Conservation (phyloP, 2,797 vertebrate species). For the Rhinella marina region DNA sequence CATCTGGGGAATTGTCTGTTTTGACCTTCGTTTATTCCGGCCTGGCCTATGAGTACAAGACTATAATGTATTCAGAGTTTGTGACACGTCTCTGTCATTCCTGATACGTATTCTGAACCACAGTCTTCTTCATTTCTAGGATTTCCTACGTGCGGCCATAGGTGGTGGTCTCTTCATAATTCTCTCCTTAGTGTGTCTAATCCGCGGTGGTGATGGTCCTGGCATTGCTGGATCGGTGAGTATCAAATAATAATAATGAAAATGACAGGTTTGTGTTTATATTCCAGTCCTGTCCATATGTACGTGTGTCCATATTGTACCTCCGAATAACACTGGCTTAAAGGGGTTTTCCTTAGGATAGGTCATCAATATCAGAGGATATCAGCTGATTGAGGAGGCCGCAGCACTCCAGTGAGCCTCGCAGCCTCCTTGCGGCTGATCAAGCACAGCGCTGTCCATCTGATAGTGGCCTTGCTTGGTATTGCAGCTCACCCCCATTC, state of each 20-base stretch:
- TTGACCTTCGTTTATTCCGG: not conserved
- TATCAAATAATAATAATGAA: not conserved
- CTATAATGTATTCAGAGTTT: not conserved
- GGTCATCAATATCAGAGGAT: too few species aligned
- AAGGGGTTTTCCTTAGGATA: too few species aligned
- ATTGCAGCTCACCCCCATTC: too few species aligned
- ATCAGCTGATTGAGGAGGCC: too few species aligned
- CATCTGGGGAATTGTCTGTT: not conserved
- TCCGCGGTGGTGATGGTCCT: conserved; percentile 58
- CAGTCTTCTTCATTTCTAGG: conserved; percentile 54
- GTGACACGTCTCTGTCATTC: not conserved
- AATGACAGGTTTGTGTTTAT: not conserved
- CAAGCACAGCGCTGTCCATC: too few species aligned
- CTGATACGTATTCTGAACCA: not conserved
- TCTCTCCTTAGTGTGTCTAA: conserved; percentile 69
- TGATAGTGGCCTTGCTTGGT: too few species aligned
- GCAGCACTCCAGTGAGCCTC: too few species aligned
- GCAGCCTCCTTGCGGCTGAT: too few species aligned
- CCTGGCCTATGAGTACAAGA: not conserved
- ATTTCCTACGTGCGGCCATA: conserved; percentile 72
- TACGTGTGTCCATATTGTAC: too few species aligned
- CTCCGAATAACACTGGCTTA: too few species aligned
- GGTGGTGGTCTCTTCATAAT: conserved; percentile 67
- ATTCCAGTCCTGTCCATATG: too few species aligned
- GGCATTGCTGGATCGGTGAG: conserved; percentile 69